Evolutionary conservation across 2,888 invertebrate species (phyloP).

Genomic region (Tetheella fluctuosa): DNA sequence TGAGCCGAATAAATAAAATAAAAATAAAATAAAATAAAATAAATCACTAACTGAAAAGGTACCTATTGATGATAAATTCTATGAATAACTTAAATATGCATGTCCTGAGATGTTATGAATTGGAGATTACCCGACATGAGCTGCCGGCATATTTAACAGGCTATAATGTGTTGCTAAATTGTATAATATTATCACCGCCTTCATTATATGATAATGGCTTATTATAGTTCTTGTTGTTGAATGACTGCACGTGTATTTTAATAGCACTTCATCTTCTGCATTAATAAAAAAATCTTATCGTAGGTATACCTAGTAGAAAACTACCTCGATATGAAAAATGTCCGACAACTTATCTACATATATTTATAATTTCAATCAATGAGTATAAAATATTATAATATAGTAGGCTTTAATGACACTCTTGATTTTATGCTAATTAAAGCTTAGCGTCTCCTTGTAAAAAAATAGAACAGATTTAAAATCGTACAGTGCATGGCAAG

Average conservation of each 20-base stretch:
- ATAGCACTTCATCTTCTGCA: neutral
- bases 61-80: neutral
- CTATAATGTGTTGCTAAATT: neutral
- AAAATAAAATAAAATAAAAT: too few relatives aligned
- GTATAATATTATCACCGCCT: slow-evolving; percentile 3
- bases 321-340: too few relatives aligned
- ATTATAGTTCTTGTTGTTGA: neutral
- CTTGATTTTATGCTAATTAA: neutral
- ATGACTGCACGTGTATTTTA: neutral
- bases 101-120: slow-evolving; percentile 3
- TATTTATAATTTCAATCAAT: too few relatives aligned
- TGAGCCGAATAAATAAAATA: too few relatives aligned
- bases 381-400: neutral
- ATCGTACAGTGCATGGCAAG: slow-evolving; percentile 24
- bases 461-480: slow-evolving; percentile 22
- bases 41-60: neutral
- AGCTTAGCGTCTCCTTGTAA: slow-evolving; percentile 14
- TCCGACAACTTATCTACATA: too few relatives aligned
- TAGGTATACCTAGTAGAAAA: too few relatives aligned
- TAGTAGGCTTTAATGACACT: neutral
- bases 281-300: too few relatives aligned
- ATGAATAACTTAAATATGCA: slow-evolving; percentile 3
- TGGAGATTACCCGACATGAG: slow-evolving; percentile 6
- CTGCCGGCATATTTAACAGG: slow-evolving; percentile 4
- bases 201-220: neutral